These are phyloP conservation scores for Benthosema pterotum DNA, from an alignment of 2,797 vertebrate genomes.

Conservation along the genomic window DNA sequence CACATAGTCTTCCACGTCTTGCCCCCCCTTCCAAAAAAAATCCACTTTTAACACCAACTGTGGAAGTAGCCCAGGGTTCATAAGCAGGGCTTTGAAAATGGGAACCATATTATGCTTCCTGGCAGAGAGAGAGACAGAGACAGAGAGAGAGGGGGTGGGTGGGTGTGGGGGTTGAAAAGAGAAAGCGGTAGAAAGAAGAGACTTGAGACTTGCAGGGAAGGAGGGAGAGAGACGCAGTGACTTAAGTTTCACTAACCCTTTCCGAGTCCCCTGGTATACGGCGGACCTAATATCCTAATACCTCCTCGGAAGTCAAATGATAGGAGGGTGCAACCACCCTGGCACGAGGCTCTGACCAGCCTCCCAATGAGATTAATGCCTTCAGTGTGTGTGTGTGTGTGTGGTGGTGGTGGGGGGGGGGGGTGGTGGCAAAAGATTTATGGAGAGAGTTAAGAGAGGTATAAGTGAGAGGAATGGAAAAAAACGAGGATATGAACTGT, in stretches of 20 bases:
- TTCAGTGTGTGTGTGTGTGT: constrained; percentile 45
- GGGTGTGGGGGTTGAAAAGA: not conserved
- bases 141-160: not conserved
- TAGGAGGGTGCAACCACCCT: constrained; percentile 36
- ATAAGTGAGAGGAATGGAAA: constrained; percentile 44
- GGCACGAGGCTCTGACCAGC: constrained; percentile 16
- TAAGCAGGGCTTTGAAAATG: constrained; percentile 61
- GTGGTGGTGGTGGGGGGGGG: constrained; percentile 24
- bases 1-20: constrained; percentile 5
- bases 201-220: constrained; percentile 24
- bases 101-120: constrained; percentile 64
- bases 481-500: constrained; percentile 41
- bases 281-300: constrained; percentile 40
- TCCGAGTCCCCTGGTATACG: constrained; percentile 15
- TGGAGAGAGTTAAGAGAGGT: constrained; percentile 1
- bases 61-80: constrained; percentile 53
- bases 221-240: too few species aligned
- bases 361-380: constrained; percentile 49
- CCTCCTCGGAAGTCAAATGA: constrained; percentile 35
- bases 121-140: constrained; percentile 31
- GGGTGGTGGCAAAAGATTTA: not conserved
- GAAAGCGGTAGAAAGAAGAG: not conserved
- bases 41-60: constrained; percentile 41
- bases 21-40: too few species aligned
- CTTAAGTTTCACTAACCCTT: constrained; percentile 31